These are phyloP conservation scores for Cuniculus paca DNA, from an alignment of 2,797 vertebrate species.

Conservation along the genomic window DNA sequence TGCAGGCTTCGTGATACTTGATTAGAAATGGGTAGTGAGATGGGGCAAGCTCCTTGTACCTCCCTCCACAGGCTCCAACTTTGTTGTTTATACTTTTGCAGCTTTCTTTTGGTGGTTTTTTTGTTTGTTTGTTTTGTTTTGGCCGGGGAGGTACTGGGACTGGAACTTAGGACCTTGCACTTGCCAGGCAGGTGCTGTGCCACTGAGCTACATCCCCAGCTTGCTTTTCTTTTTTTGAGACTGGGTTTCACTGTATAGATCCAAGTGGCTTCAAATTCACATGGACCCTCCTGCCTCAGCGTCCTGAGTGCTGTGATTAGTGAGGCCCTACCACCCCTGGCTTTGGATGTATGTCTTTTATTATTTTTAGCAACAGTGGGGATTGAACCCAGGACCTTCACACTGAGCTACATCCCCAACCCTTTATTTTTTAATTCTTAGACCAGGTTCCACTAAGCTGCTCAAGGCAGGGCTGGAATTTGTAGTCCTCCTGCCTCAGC, in stretches of 20 bases:
- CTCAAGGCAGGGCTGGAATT: background rate
- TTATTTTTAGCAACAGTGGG: background rate
- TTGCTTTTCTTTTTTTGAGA: background rate
- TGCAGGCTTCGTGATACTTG: background rate
- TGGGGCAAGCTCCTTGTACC: accelerated
- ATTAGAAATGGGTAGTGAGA: background rate
- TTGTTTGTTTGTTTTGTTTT: no score
- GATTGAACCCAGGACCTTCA: background rate
- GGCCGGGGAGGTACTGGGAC: no score
- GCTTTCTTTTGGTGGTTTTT: background rate
- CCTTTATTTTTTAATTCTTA: background rate
- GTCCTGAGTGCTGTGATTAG: background rate
- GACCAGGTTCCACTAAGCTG: background rate
- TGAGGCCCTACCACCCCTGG: background rate
- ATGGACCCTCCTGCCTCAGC: background rate
- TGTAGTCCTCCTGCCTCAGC: background rate
- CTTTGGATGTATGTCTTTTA: background rate
- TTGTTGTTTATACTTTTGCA: background rate
- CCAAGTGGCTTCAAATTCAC: background rate
- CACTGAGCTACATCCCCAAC: background rate
- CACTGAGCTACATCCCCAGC: no score
- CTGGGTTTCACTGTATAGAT: background rate
- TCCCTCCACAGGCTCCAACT: background rate
- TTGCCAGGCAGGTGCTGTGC: no score
- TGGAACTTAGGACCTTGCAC: no score